Conservation (phyloP, 2,113 vertebrate species). For the Alethe diademata region DNA sequence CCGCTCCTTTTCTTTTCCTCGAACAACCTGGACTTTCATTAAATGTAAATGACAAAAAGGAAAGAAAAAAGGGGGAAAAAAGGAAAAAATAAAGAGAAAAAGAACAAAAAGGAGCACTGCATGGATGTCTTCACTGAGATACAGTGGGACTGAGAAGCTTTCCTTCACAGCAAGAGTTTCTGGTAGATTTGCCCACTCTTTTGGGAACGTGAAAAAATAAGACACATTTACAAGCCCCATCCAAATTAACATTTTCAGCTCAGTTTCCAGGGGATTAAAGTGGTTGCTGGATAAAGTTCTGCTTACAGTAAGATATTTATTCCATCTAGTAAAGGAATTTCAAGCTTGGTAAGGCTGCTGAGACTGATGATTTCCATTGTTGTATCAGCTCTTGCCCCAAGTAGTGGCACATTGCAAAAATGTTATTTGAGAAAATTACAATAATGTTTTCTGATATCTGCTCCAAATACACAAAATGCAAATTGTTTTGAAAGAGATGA, state of each 20-base stretch:
- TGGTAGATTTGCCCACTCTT: not conserved
- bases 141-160: not conserved
- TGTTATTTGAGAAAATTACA: slow-evolving; percentile 2
- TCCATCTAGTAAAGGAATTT: not conserved
- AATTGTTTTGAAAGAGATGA: slow-evolving; percentile 39
- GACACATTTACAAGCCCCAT: not conserved
- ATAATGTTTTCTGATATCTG: slow-evolving; percentile 3
- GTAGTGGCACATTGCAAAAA: not conserved
- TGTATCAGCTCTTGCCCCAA: not conserved
- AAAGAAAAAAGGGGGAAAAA: too few species aligned
- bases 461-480: slow-evolving; percentile 29
- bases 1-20: not conserved
- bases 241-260: not conserved
- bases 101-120: not conserved
- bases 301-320: not conserved
- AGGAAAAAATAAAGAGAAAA: not conserved
- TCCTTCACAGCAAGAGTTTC: not conserved
- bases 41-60: not conserved
- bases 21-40: not conserved
- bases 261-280: not conserved
- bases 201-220: not conserved
- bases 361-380: not conserved
- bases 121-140: not conserved
- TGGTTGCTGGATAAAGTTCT: not conserved
- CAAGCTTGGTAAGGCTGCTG: not conserved